Base-by-base conservation (phyloP, 1,140 invertebrate genomes). In the Bombyx mandarina region DNA sequence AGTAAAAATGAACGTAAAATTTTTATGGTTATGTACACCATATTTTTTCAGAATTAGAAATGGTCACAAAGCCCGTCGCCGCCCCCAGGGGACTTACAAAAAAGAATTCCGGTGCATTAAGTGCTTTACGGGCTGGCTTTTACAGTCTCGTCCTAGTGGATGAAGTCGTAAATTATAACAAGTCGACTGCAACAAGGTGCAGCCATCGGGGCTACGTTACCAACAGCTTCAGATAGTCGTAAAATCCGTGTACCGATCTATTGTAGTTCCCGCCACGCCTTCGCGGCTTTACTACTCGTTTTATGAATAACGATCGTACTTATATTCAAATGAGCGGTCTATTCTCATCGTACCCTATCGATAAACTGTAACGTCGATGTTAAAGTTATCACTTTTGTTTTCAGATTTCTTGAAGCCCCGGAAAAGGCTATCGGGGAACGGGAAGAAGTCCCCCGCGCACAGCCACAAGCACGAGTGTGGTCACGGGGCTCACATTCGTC, bases 401-500 rank as follows among this genome's bases (percentile, higher is more conserved):
- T 50, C 84, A 87, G 84, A 87, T 80, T 87, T 84, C 81, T 69
- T 87, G 72, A 87, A 85, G 58, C 81, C 82, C 7, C 81, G 82
- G 60, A 87, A 87, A 66, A 76, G 82, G 69, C 64, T 82, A 64
- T 72, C 84, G 45, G 71, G 49, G 52, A 77, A 63, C 60, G 77
- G 76, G 9, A 85, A 85, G 72, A 87, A 87, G 57, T 87, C 84
- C 6, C 82, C 82, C 5, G 77, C 73, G 9, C 78, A 79, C 56
- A 59, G 71, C 54, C 77, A 82, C 71, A 83, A 86, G 62, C 74
- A 78, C 54, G 79, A 83, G 62, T 79, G 78, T 58, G 76, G 75
- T 9, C 77, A 77, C 60, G 79, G 80, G 7, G 78, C 75, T 12
- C 80, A 82, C 70, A 73, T 84, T 57, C 83, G 83, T 60, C 82